These are phyloP conservation scores for Morone chrysops DNA, from an alignment of 2,113 vertebrate genomes.

Conservation along the genomic window DNA sequence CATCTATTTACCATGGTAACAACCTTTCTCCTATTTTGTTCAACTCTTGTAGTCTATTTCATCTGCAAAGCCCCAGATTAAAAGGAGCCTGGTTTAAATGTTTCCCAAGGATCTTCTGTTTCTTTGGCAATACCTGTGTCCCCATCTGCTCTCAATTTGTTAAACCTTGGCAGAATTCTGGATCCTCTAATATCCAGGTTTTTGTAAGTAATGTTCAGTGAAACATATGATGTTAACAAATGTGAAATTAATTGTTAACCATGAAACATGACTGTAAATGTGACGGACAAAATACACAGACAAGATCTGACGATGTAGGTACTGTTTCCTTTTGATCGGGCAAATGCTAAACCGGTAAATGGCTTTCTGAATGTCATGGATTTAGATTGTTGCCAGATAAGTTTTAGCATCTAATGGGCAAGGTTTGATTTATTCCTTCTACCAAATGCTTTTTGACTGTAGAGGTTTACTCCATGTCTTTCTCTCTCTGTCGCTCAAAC, in stretches of 20 bases:
- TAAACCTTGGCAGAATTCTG: conserved; percentile 29
- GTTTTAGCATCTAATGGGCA: not conserved
- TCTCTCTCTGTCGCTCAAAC: conserved; percentile 44
- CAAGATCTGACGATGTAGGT: not conserved
- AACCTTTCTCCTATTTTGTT: conserved; percentile 32
- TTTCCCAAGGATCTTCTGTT: conserved; percentile 56
- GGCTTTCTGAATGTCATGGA: conserved; percentile 12
- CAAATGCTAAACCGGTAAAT: not conserved
- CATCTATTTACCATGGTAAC: conserved; percentile 53
- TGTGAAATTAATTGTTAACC: conserved; percentile 41
- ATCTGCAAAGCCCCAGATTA: conserved; percentile 6
- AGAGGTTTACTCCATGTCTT: conserved; percentile 32
- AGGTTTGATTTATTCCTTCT: conserved; percentile 21
- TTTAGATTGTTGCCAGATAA: not conserved
- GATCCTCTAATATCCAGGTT: conserved; percentile 31
- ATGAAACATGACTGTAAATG: conserved; percentile 11
- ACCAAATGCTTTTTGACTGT: conserved; percentile 1
- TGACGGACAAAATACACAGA: conserved; percentile 7
- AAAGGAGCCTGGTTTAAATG: conserved; percentile 37
- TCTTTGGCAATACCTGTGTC: conserved; percentile 61
- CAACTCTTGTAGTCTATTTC: not conserved
- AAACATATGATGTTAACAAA: conserved; percentile 46
- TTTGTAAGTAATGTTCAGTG: conserved; percentile 30
- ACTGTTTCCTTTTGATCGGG: conserved; percentile 9
- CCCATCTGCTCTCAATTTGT: conserved; percentile 69